Base-by-base conservation (phyloP, 2,888 invertebrate genomes). In the Chymomyza procnemis region DNA sequence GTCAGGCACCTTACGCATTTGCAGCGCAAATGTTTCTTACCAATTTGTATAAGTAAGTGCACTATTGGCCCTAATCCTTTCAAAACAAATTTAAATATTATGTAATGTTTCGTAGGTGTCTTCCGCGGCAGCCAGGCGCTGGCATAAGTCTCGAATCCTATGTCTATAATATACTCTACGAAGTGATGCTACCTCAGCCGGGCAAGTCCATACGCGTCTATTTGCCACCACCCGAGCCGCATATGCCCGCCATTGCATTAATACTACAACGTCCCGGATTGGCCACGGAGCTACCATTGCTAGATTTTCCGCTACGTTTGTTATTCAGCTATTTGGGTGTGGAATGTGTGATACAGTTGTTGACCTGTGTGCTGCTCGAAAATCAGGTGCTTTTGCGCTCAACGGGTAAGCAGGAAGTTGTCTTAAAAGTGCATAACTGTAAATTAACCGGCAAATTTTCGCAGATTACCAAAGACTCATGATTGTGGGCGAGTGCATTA, bases 381-480 rank as follows among this genome's bases (percentile, higher is more conserved):
- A 97, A 99, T 91, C 99, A 99, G 92, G 96, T 99, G 71, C 93
- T 99, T 52, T 93, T 99, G 22, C 95, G 97, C 89, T 99, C 99
- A 71, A 95, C 95, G 91, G 97, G 97, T 97, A 91, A 88, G 87
- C 2, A 14, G 34, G 14, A 5, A 16, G 9, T 9, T 47, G 22
- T 58, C 59, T 19, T 21, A 46, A 30, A 12, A 12, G 1, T 9
- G 61, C 22, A 55, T 19, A 55, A 57, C 66, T 57, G 55, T 68
- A 1, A 8, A 19, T 16, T 26, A 2, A 26, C 26, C 4, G 1
- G 26, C 26, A 22, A 26, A 4, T 21, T 14, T 57, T n/a, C 92
- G 64, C 92, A 95, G 99, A 98, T 92, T 97, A 96, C 91, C 97
- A 98, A 92, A 95, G 96, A 89, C 92, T 99, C 82, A 99, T 99